Conservation (phyloP, 2,113 vertebrate species). For the Xerus inauris region DNA sequence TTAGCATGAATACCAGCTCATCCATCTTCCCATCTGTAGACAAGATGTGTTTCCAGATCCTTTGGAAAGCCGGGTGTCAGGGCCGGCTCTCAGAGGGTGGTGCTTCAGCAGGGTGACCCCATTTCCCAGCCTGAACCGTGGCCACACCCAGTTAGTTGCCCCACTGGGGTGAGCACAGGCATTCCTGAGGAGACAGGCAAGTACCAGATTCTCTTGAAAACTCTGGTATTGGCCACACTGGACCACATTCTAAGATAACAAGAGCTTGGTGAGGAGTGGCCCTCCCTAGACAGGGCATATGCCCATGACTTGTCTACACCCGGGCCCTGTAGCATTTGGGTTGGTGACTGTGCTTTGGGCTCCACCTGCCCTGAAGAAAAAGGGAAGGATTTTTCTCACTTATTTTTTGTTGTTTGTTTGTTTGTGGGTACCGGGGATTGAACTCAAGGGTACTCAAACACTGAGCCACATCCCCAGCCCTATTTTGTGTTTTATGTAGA, state of each 20-base stretch:
- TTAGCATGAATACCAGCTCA: fast-evolving
- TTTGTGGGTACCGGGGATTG: no score
- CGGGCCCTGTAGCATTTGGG: background rate
- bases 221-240: background rate
- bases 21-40: background rate
- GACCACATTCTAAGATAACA: background rate
- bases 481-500: no score
- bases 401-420: no score
- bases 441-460: no score
- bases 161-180: no score
- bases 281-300: background rate
- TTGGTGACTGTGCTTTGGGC: background rate
- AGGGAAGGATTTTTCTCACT: background rate
- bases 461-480: no score
- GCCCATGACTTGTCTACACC: background rate
- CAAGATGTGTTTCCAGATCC: background rate
- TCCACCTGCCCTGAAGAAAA: background rate
- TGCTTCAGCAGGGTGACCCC: background rate
- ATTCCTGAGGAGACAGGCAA: no score
- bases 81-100: no score
- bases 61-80: background rate
- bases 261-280: background rate
- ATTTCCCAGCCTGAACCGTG: background rate
- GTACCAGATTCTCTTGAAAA: background rate
- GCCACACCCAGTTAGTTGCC: no score